A percentile compares a stretch with the other conserved stretches of the same genome.
Evolutionary conservation across 2,888 invertebrate genomes (phyloP).

Genomic region (Camponotus fellah): DNA sequence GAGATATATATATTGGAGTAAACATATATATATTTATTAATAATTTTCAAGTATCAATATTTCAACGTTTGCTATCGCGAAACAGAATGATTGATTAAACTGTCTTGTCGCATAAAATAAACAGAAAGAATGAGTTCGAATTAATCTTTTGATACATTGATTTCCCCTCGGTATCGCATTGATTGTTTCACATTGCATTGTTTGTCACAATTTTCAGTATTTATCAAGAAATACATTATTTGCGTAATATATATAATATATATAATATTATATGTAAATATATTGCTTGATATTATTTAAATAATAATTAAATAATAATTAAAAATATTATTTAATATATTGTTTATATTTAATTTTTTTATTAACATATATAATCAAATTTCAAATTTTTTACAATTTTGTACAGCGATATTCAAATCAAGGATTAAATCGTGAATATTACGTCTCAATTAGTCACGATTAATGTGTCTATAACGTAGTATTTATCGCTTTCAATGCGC

Average conservation of each 20-base stretch:
- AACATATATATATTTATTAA: background rate
- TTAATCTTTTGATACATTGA: background rate
- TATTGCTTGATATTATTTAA: too few relatives aligned
- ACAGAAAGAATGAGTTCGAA: background rate
- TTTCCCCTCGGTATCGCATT: background rate
- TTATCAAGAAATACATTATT: background rate
- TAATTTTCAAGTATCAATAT: slow-evolving; percentile 1
- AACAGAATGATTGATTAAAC: background rate
- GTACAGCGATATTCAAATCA: background rate
- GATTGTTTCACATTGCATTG: background rate
- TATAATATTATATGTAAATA: too few relatives aligned
- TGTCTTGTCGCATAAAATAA: background rate
- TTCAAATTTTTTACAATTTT: background rate
- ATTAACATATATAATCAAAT: background rate
- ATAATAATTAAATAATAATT: too few relatives aligned
- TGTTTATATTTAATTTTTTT: too few relatives aligned
- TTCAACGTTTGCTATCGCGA: background rate
- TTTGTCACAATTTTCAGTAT: background rate
- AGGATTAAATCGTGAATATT: background rate
- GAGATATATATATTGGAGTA: background rate
- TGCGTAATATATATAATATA: background rate
- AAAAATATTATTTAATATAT: too few relatives aligned
- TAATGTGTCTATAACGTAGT: slow-evolving; percentile 11
- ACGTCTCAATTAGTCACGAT: background rate
- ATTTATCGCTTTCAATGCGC: slow-evolving; percentile 20